Base-by-base conservation (phyloP, 2,888 invertebrate species). In the Petrolisthes cinctipes region DNA sequence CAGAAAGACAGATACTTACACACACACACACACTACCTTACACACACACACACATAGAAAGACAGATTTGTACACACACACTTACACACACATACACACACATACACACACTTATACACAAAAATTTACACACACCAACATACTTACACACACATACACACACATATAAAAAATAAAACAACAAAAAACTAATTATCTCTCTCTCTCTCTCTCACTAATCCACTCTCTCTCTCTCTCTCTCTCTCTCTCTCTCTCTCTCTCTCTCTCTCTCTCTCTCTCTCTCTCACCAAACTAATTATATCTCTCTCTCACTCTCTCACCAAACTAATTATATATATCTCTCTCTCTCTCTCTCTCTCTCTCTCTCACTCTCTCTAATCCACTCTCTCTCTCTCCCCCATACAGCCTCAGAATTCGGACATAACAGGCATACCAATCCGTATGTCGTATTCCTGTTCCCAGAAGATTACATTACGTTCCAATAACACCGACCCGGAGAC, bases 391-490 rank as follows among this genome's bases (percentile, higher is more conserved):
- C 17, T 66, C 17, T 17, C 66, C 3, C 17, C n/a, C 66, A 11
- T 84, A 0, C 83, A 84, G 83, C 66, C 66, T 3, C 61, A 51
- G 4, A 61, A 1, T 17, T 14, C 83, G 7, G 76, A 76, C 5
- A 66, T 84, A 76, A 23, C 54, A 4, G 51, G 82, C 4, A 76
- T 86, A 57, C 86, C 86, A 4, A 0, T 75, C 9, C 61, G 76
- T 17, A 82, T 86, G 86, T 86, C 86, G 14, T 86, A 82, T 20
- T 56, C 86, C 2, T 86, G 86, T 37, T n/a, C 82, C n/a, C 61
- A 82, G 86, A 76, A 37, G 0, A 11, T 86, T 7, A 51, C 57
- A n/a, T 11, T 86, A 37, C 57, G 53, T 4, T 17, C 20, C 57
- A 73, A 82, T 37, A 51, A 37, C 4, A 57, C 53, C 51, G 5